Evolutionary conservation across 2,797 vertebrate genomes (phyloP).

Genomic region (Pempheris klunzingeri): DNA sequence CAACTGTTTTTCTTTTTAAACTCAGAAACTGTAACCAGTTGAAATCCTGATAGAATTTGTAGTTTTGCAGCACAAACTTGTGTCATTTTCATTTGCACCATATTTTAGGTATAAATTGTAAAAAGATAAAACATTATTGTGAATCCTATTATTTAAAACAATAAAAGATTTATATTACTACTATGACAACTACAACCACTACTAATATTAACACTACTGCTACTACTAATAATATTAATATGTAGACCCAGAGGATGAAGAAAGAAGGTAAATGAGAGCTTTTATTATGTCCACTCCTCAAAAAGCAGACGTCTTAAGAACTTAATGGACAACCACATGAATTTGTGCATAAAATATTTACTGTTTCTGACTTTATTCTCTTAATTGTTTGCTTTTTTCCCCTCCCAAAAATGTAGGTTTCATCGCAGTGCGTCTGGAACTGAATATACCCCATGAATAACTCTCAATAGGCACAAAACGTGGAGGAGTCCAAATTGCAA

Average conservation of each 20-base stretch:
- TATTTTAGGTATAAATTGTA: neutral
- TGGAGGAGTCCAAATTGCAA: slow-evolving; percentile 74
- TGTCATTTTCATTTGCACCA: neutral
- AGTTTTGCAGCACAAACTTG: neutral
- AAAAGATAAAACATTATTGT: neutral
- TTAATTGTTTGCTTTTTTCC: slow-evolving; percentile 7
- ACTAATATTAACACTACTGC: no score
- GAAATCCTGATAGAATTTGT: neutral
- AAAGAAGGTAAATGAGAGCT: neutral
- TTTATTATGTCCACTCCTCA: neutral
- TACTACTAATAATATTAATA: neutral
- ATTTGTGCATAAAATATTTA: neutral
- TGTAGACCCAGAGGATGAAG: neutral
- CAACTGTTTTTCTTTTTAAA: neutral
- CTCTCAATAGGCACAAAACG: slow-evolving; percentile 56
- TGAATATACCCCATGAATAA: slow-evolving; percentile 40
- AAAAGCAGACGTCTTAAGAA: neutral
- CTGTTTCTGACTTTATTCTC: slow-evolving; percentile 1
- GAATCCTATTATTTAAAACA: neutral
- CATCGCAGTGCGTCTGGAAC: slow-evolving; percentile 9
- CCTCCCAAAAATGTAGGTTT: slow-evolving; percentile 8
- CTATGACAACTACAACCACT: no score
- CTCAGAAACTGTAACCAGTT: neutral
- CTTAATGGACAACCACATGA: neutral
- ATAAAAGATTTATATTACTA: neutral